Evolutionary conservation across 2,888 invertebrate species (phyloP), one percentile per base, ranked within the genome.

Genomic region (Zygaena filipendulae): DNA sequence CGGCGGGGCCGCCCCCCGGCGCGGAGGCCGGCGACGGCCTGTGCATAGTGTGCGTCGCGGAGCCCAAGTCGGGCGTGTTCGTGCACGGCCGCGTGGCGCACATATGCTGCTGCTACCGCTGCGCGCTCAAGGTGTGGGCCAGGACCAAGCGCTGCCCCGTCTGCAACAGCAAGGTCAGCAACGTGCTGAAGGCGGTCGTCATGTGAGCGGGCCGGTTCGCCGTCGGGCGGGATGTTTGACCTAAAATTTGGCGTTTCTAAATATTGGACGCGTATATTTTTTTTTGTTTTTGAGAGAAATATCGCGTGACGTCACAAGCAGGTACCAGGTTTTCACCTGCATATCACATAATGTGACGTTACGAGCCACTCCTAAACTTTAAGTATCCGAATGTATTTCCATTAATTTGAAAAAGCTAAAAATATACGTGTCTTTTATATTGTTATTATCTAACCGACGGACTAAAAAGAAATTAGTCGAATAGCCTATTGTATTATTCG

Each of bases 101-200:
- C 35, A 83, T 86, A 38, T 87, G 86, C 48, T 87, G 87, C 39
- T 89, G 89, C 47, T 89, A 88, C 43, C 82, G 77, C 29, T 89
- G 89, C 54, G 87, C 88, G 0, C 75, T 85, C 21, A 84, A 83
- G 45, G 84, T 86, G 1, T 87, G 88, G 85, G 74, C 75, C 8
- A 81, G 75, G 14, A 81, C 81, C 1, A 84, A 84, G 43, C 61
- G 84, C 13, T 89, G 89, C 51, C 88, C 89, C 1, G 74, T 87
- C 2, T 89, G 89, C 49, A 87, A 88, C 43, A 71, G 86, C 33
- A 83, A 83, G 63, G 84, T 87, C 3, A 85, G 82, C 42, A 87
- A 86, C 47, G 85, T 88, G 0, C 54, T 87, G 29, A 85, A 81
- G 49, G 82, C 85, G 9, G 85, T 84, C 33, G 66, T 81, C 32